Percentiles rank a stretch among this genome's conserved stretches.
phyloP scores from a whole-genome alignment of 2,888 invertebrate species.

The Chrysopilus asiliformis region DNA sequence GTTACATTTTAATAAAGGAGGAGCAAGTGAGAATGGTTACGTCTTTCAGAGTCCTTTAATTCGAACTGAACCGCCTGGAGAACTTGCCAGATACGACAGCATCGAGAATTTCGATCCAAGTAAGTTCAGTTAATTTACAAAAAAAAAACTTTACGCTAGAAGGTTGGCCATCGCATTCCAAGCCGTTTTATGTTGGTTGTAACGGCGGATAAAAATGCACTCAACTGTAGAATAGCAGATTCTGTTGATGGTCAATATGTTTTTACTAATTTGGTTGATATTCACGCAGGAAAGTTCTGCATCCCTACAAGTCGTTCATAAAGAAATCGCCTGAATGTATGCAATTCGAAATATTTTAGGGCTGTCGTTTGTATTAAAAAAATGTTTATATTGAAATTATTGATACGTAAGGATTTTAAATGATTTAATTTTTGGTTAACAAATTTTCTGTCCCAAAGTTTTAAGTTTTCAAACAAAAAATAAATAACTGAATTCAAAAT shows the following conservation, averaged over 20 bases:
- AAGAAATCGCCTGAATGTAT: too few relatives aligned
- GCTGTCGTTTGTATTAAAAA: too few relatives aligned
- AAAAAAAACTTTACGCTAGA: neutral
- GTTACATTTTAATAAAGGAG: conserved; percentile 17
- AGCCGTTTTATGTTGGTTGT: neutral
- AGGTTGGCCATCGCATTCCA: neutral
- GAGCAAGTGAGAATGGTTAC: conserved; percentile 12
- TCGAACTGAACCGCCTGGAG: conserved; percentile 18
- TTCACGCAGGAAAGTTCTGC: too few relatives aligned
- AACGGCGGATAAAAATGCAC: neutral
- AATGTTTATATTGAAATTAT: too few relatives aligned
- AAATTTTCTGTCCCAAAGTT: too few relatives aligned
- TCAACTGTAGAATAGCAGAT: neutral
- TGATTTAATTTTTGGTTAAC: too few relatives aligned
- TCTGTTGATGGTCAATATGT: neutral
- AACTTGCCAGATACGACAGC: conserved; percentile 19
- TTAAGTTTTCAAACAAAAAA: too few relatives aligned
- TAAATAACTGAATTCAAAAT: too few relatives aligned
- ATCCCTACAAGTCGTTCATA: too few relatives aligned
- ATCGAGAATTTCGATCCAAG: conserved; percentile 20
- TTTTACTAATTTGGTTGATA: too few relatives aligned
- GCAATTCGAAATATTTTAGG: too few relatives aligned
- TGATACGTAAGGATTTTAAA: too few relatives aligned
- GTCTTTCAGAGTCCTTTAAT: conserved; percentile 22
- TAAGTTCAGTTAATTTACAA: conserved; percentile 13